Percentiles rank a stretch among this genome's conserved stretches.
phyloP scores from a whole-genome alignment of 2,113 vertebrate genomes.

The Struthio camelus region DNA sequence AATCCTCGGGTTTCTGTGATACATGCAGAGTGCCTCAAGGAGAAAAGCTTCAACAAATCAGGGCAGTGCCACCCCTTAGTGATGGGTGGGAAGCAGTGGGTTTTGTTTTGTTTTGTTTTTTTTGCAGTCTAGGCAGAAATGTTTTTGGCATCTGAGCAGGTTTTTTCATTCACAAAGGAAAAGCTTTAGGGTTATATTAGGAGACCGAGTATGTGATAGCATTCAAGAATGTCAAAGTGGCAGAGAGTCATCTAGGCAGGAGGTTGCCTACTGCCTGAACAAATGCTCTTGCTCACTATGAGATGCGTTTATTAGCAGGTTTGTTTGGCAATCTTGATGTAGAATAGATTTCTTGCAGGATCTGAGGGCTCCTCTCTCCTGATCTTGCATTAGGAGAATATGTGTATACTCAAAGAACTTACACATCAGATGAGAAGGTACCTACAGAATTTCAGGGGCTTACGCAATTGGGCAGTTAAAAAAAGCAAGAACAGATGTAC shows the following conservation, averaged over 20 bases:
- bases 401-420: background rate
- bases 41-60: background rate
- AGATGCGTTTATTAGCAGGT: background rate
- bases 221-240: background rate
- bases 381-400: background rate
- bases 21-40: background rate
- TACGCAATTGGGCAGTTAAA: background rate
- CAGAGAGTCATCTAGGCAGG: rapidly evolving
- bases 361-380: background rate
- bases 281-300: background rate
- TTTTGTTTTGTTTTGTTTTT: too few species aligned
- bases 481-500: background rate
- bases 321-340: background rate
- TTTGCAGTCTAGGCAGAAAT: background rate
- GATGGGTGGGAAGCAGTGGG: background rate
- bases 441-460: background rate
- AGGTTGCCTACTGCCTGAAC: background rate
- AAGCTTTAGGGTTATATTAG: background rate
- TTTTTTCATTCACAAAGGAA: background rate
- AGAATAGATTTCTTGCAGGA: background rate
- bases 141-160: background rate
- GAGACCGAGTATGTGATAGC: background rate
- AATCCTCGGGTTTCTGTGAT: background rate
- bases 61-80: background rate
- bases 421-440: background rate